Percentiles rank a stretch among this genome's conserved stretches.
Conservation (phyloP, 2,888 invertebrate genomes). For the Odiellus spinosus region DNA sequence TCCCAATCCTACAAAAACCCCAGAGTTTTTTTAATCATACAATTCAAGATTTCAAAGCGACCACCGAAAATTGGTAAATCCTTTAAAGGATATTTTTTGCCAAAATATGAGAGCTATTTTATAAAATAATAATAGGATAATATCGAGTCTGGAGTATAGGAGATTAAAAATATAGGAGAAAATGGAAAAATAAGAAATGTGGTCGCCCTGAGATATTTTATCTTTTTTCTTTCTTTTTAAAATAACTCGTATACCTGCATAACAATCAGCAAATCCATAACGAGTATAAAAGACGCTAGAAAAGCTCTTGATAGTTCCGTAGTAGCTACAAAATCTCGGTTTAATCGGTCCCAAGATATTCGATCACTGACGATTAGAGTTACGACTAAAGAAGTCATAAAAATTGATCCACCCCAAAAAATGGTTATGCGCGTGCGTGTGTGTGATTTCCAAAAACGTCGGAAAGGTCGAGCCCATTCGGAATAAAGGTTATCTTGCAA, state of each 20-base stretch:
- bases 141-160: no score
- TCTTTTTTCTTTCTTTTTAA: no score
- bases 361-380: conserved; percentile 35
- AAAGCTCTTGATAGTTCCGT: conserved; percentile 37
- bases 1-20: conserved; percentile 34
- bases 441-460: conserved; percentile 30
- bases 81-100: no score
- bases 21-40: not conserved
- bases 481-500: conserved; percentile 38
- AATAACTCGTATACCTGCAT: conserved; percentile 33
- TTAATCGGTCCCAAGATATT: conserved; percentile 36
- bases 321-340: conserved; percentile 34
- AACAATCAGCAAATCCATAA: conserved; percentile 36
- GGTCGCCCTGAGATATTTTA: no score
- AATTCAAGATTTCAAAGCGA: not conserved
- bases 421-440: conserved; percentile 33
- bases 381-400: conserved; percentile 32
- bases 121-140: no score
- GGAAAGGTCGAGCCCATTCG: conserved; percentile 30
- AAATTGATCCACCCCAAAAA: conserved; percentile 34
- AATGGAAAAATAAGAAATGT: no score
- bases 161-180: no score
- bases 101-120: no score
- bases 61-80: no score
- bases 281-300: conserved; percentile 37